Evolutionary conservation across 2,888 invertebrate species (phyloP), one percentile per base, ranked within the genome.

Genomic region (Thymelicus sylvestris): DNA sequence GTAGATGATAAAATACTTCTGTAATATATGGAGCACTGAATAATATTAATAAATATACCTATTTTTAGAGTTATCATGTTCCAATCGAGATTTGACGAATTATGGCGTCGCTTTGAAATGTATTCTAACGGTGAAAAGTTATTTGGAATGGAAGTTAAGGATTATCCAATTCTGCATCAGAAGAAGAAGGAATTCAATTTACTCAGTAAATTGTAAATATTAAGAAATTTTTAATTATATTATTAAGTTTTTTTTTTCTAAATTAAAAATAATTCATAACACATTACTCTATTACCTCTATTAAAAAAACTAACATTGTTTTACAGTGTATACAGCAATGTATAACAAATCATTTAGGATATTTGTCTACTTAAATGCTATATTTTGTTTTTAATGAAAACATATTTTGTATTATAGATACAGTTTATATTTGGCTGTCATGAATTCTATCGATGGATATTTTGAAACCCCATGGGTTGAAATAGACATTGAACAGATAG

Each of bases 381-480:
- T n/a, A n/a, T n/a, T 31, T 31, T 31, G 31, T 31, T 31, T 31
- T 3, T 2, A 1, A 31, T 2, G 31, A 31, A 31, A 50, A n/a
- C 3, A 15, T n/a, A 38, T 66, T 60, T 48, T 24, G 8, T 38
- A 48, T 83, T 79, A 80, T 84, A 93, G 93, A 73, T 93, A 93
- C 80, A 94, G 87, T 66, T 80, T 95, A 68, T 98, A 98, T 89
- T 95, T 97, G 78, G 95, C 96, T 79, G 98, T 98, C 0, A 96
- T 97, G 93, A 96, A 96, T 79, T 96, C 97, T 5, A 97, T 98
- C 68, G 97, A 97, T 81, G 97, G 97, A 0, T 98, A 98, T 84
- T 97, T 95, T 80, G 97, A 97, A 83, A 96, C 97, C 72, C 95
- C 96, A 0, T 98, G 98, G 98, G 89, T 91, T 7, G 97, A 97